Conservation (phyloP, 1,140 invertebrate genomes). For the Meloidogyne floridensis region DNA sequence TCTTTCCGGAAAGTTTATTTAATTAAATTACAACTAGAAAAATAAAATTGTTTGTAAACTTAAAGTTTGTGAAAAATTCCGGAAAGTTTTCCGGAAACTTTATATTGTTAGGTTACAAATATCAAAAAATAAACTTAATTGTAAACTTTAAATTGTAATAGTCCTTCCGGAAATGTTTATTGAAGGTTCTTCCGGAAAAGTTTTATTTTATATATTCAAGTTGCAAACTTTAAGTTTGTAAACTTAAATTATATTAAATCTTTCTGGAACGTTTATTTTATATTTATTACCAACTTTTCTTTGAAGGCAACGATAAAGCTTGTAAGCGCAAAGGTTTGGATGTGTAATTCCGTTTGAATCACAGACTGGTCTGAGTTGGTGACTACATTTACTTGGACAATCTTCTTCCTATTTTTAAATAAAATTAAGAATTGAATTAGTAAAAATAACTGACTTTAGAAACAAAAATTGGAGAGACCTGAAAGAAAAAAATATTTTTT, state of each 20-base stretch:
- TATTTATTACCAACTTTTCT: slow-evolving; percentile 28
- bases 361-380: slow-evolving; percentile 51
- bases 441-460: slow-evolving; percentile 19
- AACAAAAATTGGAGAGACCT: slow-evolving; percentile 22
- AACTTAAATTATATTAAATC: too few relatives aligned
- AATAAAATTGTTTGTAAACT: too few relatives aligned
- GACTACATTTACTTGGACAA: slow-evolving; percentile 45
- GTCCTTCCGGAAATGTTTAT: too few relatives aligned
- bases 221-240: too few relatives aligned
- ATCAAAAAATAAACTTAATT: too few relatives aligned
- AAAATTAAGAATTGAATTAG: not conserved
- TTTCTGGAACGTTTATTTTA: too few relatives aligned
- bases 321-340: slow-evolving; percentile 53
- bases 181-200: too few relatives aligned
- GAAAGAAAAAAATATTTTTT: not conserved
- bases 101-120: not conserved
- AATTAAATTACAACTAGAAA: not conserved
- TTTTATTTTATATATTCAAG: too few relatives aligned
- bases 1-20: not conserved
- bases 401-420: slow-evolving; percentile 46
- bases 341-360: slow-evolving; percentile 50
- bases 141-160: too few relatives aligned
- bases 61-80: not conserved
- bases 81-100: not conserved
- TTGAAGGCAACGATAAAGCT: slow-evolving; percentile 55